A percentile compares a stretch with the other conserved stretches of the same genome.
These are phyloP conservation scores for Leptoteleia sp. DNA, from an alignment of 1,140 invertebrate genomes.

Conservation along the genomic window DNA sequence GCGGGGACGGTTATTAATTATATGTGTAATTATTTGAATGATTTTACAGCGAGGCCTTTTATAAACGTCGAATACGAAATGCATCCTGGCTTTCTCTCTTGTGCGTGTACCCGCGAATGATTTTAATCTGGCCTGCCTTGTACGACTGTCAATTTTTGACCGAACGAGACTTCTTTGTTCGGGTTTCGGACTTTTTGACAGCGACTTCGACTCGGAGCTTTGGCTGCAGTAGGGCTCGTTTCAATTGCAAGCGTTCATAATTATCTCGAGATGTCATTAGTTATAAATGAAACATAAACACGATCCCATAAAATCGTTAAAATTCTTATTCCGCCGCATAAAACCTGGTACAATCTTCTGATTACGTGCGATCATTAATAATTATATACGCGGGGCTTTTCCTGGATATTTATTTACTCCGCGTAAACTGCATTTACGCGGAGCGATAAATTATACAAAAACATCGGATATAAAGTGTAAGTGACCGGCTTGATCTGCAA, in stretches of 20 bases:
- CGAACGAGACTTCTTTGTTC: conserved; percentile 33
- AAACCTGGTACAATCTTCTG: conserved; percentile 12
- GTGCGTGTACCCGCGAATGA: conserved; percentile 17
- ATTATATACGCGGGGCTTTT: conserved; percentile 10
- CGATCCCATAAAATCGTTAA: conserved; percentile 28
- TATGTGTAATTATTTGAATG: conserved; percentile 9
- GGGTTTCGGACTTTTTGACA: conserved; percentile 12
- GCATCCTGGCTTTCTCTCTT: conserved; percentile 36
- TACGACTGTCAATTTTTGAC: conserved; percentile 53
- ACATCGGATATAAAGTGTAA: conserved; percentile 1
- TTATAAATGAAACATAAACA: conserved; percentile 41
- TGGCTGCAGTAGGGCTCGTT: too few species aligned
- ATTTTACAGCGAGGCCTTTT: background rate
- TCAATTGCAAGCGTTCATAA: too few species aligned
- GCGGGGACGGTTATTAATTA: conserved; percentile 21
- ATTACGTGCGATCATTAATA: conserved; percentile 23
- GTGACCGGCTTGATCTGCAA: too few species aligned
- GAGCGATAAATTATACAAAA: conserved; percentile 16
- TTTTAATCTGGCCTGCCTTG: conserved; percentile 41
- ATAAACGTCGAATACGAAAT: background rate
- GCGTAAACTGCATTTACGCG: background rate
- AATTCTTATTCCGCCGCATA: conserved; percentile 22
- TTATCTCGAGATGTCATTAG: conserved; percentile 23
- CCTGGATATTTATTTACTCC: conserved; percentile 31
- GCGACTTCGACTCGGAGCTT: background rate